Percentiles rank a stretch among this genome's conserved stretches.
These are phyloP conservation scores for Pristis pectinata DNA, from an alignment of 2,797 vertebrate genomes.

Conservation along the genomic window DNA sequence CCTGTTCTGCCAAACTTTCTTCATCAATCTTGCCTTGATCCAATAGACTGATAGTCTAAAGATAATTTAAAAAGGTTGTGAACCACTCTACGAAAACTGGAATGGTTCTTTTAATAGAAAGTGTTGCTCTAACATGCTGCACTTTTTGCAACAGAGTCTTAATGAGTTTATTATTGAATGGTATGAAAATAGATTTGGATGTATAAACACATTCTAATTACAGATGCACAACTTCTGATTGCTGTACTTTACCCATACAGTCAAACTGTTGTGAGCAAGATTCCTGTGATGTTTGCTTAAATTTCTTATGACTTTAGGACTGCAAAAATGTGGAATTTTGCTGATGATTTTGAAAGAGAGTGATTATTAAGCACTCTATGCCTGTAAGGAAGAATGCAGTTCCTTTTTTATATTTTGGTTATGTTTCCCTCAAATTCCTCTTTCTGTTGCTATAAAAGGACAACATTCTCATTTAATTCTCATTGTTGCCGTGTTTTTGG, in stretches of 20 bases:
- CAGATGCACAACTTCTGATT: not conserved
- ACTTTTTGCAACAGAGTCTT: not conserved
- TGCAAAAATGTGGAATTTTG: not conserved
- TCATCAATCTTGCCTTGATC: conserved; percentile 19
- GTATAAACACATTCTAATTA: not conserved
- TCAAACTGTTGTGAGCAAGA: not conserved
- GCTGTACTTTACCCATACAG: not conserved
- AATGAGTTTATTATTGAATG: not conserved
- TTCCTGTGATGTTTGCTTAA: no score
- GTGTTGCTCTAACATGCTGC: not conserved
- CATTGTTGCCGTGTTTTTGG: conserved; percentile 31
- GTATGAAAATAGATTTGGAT: no score
- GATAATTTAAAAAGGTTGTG: not conserved
- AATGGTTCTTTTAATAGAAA: not conserved
- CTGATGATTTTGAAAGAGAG: not conserved
- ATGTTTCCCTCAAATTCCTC: not conserved
- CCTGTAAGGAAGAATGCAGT: not conserved
- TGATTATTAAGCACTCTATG: not conserved
- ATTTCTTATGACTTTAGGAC: not conserved
- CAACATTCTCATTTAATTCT: conserved; percentile 36
- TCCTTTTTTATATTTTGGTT: not conserved
- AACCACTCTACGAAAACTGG: not conserved
- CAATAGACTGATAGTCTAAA: not conserved
- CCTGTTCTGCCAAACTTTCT: not conserved
- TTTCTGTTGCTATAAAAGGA: conserved; percentile 5